Conservation (phyloP, 2,797 vertebrate species). For the Pseudochromis fuscus region DNA sequence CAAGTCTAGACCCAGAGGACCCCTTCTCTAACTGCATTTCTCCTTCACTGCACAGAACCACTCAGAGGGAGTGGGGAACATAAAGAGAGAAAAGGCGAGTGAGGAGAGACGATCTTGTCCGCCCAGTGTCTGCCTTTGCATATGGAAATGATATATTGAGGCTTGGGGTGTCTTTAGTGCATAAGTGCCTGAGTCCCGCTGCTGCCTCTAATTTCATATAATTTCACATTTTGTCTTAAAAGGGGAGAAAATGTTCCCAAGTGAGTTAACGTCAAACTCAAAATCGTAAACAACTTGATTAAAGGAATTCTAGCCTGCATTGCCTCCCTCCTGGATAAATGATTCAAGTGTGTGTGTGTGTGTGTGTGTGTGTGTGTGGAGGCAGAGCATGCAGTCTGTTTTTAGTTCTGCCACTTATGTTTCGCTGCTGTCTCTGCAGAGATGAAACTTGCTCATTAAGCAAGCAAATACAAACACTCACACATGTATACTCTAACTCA, state of each 20-base stretch:
- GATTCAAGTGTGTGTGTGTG: constrained; percentile 56
- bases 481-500: constrained; percentile 17
- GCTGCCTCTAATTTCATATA: constrained; percentile 86
- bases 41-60: constrained; percentile 50
- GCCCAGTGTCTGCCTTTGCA: constrained; percentile 73
- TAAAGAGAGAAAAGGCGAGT: constrained; percentile 55
- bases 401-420: constrained; percentile 78
- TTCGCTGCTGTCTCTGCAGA: constrained; percentile 58
- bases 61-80: constrained; percentile 46
- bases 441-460: constrained; percentile 69
- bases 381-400: constrained; percentile 64
- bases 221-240: constrained; percentile 85
- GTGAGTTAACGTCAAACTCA: constrained; percentile 74
- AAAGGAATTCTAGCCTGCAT: constrained; percentile 79
- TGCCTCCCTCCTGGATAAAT: constrained; percentile 75
- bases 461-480: constrained; percentile 64
- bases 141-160: constrained; percentile 83
- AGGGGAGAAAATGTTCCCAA: constrained; percentile 81
- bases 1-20: constrained; percentile 81
- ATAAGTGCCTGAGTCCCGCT: constrained; percentile 73
- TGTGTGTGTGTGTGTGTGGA: constrained; percentile 39
- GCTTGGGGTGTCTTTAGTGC: constrained; percentile 78
- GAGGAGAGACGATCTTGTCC: constrained; percentile 66
- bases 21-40: constrained; percentile 56
- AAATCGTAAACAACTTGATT: constrained; percentile 85